These are phyloP conservation scores for Nipponacmea schrenckii DNA, from an alignment of 2,888 invertebrate genomes.

Conservation along the genomic window DNA sequence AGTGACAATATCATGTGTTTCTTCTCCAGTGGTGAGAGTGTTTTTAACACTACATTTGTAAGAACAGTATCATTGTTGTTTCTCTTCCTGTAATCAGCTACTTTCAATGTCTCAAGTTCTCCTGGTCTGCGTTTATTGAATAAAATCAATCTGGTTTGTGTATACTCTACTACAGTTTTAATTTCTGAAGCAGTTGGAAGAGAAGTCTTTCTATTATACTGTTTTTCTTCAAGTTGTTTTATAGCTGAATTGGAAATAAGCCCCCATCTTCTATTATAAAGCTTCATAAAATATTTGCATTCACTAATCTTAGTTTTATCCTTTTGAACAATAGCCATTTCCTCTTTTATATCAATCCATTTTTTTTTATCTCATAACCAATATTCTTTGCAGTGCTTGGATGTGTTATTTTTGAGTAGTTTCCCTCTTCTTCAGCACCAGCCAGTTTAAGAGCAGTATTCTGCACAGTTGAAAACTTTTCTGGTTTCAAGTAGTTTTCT, in stretches of 20 bases:
- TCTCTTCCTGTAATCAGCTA: background rate
- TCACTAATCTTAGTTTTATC: background rate
- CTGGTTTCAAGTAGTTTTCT: background rate
- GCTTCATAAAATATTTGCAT: background rate
- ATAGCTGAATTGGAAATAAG: background rate
- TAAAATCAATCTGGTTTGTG: background rate
- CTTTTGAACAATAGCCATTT: constrained; percentile 1
- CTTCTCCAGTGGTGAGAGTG: background rate
- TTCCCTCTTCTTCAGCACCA: background rate
- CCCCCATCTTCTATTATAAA: background rate
- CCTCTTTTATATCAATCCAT: background rate
- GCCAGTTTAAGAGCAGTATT: background rate
- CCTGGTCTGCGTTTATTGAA: background rate
- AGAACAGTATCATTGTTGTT: background rate
- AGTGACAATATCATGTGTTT: no score
- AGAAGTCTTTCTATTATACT: background rate
- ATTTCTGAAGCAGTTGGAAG: background rate
- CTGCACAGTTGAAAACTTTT: background rate
- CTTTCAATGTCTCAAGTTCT: background rate
- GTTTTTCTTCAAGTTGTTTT: background rate
- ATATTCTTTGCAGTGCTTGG: background rate
- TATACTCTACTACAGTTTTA: background rate
- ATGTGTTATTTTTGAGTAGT: background rate
- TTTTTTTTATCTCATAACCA: background rate
- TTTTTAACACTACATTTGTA: background rate